Evolutionary conservation across 1,140 invertebrate species (phyloP), one percentile per base, ranked within the genome.

Genomic region (Sinonovacula constricta): DNA sequence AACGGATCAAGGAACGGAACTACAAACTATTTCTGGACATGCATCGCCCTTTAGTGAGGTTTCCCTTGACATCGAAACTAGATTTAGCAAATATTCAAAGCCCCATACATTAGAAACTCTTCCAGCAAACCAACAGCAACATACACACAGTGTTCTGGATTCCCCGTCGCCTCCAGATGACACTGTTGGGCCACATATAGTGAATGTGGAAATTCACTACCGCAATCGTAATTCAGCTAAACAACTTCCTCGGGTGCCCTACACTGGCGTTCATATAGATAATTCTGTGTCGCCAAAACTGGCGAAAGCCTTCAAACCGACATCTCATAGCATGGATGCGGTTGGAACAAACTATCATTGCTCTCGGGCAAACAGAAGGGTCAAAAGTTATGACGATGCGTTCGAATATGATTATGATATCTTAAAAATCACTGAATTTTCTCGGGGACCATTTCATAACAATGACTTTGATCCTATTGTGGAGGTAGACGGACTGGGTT

Each of bases 371-470:
- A 67, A 67, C 68, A 74, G 88, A 54, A 81, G 85, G 57, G 85
- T 87, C 15, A 85, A 84, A 70, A 89, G 88, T 77, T 88, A 87
- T 68, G 87, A 89, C 22, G 86, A 88, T 60, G 80, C 85, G 10
- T 71, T 83, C 10, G 86, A 86, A 68, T 85, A 89, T 78, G 89
- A 90, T 63, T 85, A 89, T 77, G 89, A 90, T 66, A 79, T 86
- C 26, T 78, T 89, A 3, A 86, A 89, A 69, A 89, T 90, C 57
- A 89, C 88, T 2, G 88, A 90, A 77, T 90, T 90, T 67, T 86
- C 84, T 30, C 81, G 84, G 81, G 88, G 88, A 31, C 86, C 87
- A 14, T 87, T 86, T 67, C 86, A 86, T 63, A 88, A 86, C 62
- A 81, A 85, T 10, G 88, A 88, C 66, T 88, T 85, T 60, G 90